Evolutionary conservation across 2,113 vertebrate species (phyloP), one percentile per base, ranked within the genome.

Genomic region (Hippocampus barbouri): DNA sequence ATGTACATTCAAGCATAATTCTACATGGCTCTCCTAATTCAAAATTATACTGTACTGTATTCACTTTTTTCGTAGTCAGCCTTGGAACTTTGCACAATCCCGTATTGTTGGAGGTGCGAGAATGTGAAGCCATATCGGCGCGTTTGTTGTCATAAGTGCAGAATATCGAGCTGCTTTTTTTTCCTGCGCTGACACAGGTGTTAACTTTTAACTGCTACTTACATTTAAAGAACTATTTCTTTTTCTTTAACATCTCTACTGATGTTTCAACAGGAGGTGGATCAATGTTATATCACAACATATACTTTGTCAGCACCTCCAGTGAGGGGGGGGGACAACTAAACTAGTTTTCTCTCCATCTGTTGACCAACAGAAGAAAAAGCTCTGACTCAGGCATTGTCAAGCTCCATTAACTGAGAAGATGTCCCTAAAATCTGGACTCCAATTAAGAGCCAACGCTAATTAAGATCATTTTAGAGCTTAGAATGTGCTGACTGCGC

Each of bases 321-420:
- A 47, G 64, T 60, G 14, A n/a, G 41, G 10, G 10, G 9, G 18
- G 53, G 10, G 10, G 2, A 11, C 34, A 59, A 49, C 16, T 34
- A 61, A 34, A 34, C 15, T 61, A 1, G 27, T 34, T 77, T 66
- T 43, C 41, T 38, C 23, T 74, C 71, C 66, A 73, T 76, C 66
- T 77, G 68, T 72, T 86, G 81, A 77, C 68, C 77, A 70, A 70
- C 47, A 69, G 47, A 75, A 73, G 71, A 23, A 73, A 79, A 49
- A 76, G 67, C 74, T 73, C 64, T 67, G 72, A 74, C 72, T 76
- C 20, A 80, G 40, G 53, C 61, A 40, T 60, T 74, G 74, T 68
- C 68, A 77, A 53, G 80, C 61, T 18, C 79, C 73, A 80, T 86
- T 84, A 74, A 66, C 59, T 45, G 20, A 27, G 73, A 67, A 73